Percentiles rank a stretch among this genome's conserved stretches.
phyloP scores from a whole-genome alignment of 2,797 vertebrate species.

The Melanotaenia trifasciata region DNA sequence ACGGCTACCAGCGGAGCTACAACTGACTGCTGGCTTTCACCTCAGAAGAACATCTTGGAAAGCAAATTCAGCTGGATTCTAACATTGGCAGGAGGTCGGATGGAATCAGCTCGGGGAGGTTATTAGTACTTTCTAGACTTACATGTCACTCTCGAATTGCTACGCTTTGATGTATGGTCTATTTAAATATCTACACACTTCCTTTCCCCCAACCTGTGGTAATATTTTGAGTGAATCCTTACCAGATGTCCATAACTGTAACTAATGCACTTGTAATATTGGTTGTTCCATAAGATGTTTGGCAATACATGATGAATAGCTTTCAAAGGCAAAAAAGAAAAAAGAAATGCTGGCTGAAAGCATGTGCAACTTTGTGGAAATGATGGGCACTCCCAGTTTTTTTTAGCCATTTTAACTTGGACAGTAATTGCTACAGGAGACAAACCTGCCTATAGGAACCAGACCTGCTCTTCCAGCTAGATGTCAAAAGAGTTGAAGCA shows the following conservation, averaged over 20 bases:
- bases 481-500: conserved; percentile 66
- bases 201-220: conserved; percentile 67
- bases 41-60: conserved; percentile 80
- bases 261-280: conserved; percentile 34
- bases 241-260: conserved; percentile 48
- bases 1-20: conserved; percentile 74
- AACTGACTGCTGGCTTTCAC: conserved; percentile 80
- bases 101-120: conserved; percentile 71
- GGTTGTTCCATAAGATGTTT: conserved; percentile 54
- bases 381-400: conserved; percentile 54
- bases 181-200: conserved; percentile 62
- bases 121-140: conserved; percentile 75
- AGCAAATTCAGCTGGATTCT: conserved; percentile 81
- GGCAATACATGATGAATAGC: conserved; percentile 46
- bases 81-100: conserved; percentile 75
- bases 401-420: conserved; percentile 54
- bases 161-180: conserved; percentile 67
- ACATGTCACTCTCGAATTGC: conserved; percentile 71
- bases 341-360: conserved; percentile 35
- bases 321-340: conserved; percentile 54
- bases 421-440: conserved; percentile 59
- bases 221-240: conserved; percentile 64
- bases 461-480: conserved; percentile 68
- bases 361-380: conserved; percentile 33
- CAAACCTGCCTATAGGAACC: conserved; percentile 41